These are phyloP conservation scores for Stenodema calcarata DNA, from an alignment of 2,888 invertebrate genomes.

Conservation along the genomic window DNA sequence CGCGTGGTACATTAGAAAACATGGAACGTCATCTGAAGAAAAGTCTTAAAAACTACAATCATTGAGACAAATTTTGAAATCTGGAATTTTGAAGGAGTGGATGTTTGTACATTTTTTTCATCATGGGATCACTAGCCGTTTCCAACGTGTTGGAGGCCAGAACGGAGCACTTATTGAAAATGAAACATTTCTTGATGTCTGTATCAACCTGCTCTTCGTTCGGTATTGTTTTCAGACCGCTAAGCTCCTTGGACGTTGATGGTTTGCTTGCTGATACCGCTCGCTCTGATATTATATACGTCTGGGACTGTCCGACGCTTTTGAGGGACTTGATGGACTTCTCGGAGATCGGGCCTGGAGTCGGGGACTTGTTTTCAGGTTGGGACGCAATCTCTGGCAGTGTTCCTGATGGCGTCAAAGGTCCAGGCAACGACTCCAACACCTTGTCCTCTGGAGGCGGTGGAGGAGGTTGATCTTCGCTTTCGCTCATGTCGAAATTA, in stretches of 20 bases:
- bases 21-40: no score
- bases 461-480: background rate
- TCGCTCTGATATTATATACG: background rate
- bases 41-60: no score
- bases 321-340: background rate
- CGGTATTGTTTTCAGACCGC: background rate
- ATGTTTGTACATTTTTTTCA: no score
- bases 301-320: background rate
- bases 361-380: background rate
- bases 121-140: no score
- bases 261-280: background rate
- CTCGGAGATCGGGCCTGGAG: background rate
- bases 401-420: background rate
- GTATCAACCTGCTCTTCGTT: no score
- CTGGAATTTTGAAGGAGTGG: no score
- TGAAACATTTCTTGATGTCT: no score
- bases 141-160: no score
- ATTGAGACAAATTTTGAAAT: no score
- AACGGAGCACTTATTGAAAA: no score
- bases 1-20: no score
- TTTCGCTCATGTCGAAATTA: background rate
- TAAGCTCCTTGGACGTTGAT: background rate
- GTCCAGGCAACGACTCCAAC: background rate
- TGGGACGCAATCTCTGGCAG: background rate
- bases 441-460: background rate